Percentiles rank a stretch among this genome's conserved stretches.
phyloP scores from a whole-genome alignment of 2,113 vertebrate species.

The Aptenodytes forsteri region DNA sequence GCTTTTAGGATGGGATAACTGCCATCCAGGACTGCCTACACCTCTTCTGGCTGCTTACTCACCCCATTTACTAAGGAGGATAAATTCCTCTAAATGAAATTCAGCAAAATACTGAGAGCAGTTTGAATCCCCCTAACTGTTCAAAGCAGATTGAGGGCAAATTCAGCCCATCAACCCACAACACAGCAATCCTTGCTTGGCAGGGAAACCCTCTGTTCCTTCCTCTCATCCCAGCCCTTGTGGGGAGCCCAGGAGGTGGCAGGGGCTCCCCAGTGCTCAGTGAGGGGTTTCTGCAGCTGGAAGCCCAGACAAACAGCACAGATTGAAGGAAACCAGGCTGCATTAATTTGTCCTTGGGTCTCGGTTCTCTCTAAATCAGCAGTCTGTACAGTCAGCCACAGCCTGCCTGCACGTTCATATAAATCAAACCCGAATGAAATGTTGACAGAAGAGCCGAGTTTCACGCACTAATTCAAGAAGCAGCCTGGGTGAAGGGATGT shows the following conservation, averaged over 20 bases:
- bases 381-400: background rate
- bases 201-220: background rate
- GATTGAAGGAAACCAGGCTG: background rate
- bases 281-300: background rate
- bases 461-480: background rate
- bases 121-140: background rate
- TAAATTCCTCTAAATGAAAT: background rate
- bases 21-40: background rate
- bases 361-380: background rate
- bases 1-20: background rate
- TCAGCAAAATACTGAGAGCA: background rate
- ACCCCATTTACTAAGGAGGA: background rate
- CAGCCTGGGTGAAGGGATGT: background rate
- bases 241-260: background rate
- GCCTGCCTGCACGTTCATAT: fast-evolving
- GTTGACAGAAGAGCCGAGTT: background rate
- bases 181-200: background rate
- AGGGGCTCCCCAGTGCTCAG: background rate
- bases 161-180: background rate
- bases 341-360: background rate
- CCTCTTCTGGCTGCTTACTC: background rate
- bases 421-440: background rate
- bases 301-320: background rate
- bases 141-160: background rate
- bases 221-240: background rate